Conservation (phyloP, 2,113 vertebrate genomes). For the Eudyptes chrysolophus region DNA sequence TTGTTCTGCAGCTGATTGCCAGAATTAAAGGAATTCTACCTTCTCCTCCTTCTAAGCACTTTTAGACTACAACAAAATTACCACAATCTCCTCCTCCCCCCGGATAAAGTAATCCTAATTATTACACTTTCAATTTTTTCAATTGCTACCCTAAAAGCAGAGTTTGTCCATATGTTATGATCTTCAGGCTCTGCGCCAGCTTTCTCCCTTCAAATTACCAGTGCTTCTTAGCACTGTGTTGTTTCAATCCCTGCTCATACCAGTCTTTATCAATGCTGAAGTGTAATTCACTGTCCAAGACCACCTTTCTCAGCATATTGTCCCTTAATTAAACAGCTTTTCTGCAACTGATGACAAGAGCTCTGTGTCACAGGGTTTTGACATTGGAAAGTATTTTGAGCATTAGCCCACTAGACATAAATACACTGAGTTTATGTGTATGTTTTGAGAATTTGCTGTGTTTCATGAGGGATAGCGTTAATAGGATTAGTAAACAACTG, state of each 20-base stretch:
- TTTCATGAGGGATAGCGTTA: not conserved
- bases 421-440: not conserved
- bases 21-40: not conserved
- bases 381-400: not conserved
- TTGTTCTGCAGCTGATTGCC: not conserved
- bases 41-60: not conserved
- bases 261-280: not conserved
- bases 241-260: not conserved
- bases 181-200: not conserved
- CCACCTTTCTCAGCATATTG: not conserved
- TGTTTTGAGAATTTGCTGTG: not conserved
- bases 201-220: not conserved
- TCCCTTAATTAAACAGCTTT: not conserved
- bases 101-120: not conserved
- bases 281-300: not conserved
- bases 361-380: not conserved
- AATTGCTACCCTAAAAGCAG: not conserved
- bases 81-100: not conserved
- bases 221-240: accelerated
- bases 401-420: not conserved
- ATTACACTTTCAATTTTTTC: not conserved
- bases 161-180: not conserved
- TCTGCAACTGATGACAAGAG: not conserved
- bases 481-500: not conserved
- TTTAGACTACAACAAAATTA: not conserved